Evolutionary conservation across 2,797 vertebrate species (phyloP).

Genomic region (Spinus pinus): DNA sequence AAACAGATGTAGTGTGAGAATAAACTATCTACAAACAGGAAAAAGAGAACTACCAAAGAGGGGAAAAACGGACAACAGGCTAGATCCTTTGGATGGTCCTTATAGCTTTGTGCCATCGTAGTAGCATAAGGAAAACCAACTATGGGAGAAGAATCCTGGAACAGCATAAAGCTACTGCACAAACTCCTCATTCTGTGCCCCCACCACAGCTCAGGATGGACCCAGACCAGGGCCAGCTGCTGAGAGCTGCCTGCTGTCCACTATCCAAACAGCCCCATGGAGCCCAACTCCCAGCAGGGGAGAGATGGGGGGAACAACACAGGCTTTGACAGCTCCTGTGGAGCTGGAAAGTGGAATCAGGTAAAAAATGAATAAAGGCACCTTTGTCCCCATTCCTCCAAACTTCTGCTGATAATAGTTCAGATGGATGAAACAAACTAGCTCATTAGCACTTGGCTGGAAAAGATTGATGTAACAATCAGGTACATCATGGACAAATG

Average conservation of each 20-base stretch:
- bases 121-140: neutral
- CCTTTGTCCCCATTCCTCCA: neutral
- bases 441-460: neutral
- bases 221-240: neutral
- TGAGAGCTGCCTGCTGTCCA: neutral
- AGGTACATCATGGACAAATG: neutral
- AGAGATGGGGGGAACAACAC: neutral
- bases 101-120: neutral
- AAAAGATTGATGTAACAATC: neutral
- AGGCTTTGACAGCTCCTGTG: neutral
- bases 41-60: neutral
- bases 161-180: neutral
- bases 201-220: neutral
- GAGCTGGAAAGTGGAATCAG: neutral
- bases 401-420: neutral
- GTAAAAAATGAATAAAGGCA: constrained; percentile 6
- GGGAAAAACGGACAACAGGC: neutral
- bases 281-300: neutral
- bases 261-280: neutral
- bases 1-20: neutral
- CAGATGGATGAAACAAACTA: neutral
- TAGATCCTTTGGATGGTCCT: neutral
- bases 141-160: neutral
- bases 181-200: neutral
- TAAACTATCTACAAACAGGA: neutral